phyloP scores from a whole-genome alignment of 1,140 invertebrate species.

The Zaprionus ornatus region DNA sequence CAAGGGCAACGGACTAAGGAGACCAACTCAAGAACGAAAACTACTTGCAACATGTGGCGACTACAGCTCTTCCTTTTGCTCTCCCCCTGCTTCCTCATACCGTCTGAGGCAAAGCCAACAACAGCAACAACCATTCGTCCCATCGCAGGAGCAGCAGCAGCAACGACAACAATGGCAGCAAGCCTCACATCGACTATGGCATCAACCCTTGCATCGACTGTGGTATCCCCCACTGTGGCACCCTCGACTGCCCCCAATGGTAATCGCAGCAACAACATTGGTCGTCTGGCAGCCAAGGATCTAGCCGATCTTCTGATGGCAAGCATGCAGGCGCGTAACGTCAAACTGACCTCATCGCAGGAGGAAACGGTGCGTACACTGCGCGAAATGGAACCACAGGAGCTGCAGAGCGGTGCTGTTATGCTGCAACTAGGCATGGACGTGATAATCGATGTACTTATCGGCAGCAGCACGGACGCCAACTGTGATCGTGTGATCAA shows the following conservation, averaged over 20 bases:
- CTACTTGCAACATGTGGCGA: slow-evolving; percentile 56
- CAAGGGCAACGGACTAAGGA: background rate
- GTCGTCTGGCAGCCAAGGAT: slow-evolving; percentile 66
- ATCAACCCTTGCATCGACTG: background rate
- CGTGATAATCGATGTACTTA: slow-evolving; percentile 61
- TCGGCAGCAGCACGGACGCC: slow-evolving; percentile 46
- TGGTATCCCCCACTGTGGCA: background rate
- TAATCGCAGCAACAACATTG: slow-evolving; percentile 39
- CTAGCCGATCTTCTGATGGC: slow-evolving; percentile 65
- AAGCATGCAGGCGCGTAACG: slow-evolving; percentile 62
- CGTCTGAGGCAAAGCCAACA: slow-evolving; percentile 60
- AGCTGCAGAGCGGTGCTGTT: slow-evolving; percentile 26
- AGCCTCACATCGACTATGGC: background rate
- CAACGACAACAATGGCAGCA: background rate
- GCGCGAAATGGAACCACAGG: slow-evolving; percentile 31
- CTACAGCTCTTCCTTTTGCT: slow-evolving; percentile 66
- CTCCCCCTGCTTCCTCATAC: slow-evolving; percentile 67
- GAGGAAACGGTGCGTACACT: slow-evolving; percentile 50
- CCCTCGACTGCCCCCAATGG: background rate
- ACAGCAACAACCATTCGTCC: slow-evolving; percentile 39
- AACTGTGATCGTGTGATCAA: slow-evolving; percentile 53
- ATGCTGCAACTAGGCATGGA: slow-evolving; percentile 65
- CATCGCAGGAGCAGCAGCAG: background rate
- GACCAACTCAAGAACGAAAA: background rate
- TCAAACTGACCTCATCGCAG: slow-evolving; percentile 40